Evolutionary conservation across 2,113 vertebrate species (phyloP).

Genomic region (Muscicapa adusta): DNA sequence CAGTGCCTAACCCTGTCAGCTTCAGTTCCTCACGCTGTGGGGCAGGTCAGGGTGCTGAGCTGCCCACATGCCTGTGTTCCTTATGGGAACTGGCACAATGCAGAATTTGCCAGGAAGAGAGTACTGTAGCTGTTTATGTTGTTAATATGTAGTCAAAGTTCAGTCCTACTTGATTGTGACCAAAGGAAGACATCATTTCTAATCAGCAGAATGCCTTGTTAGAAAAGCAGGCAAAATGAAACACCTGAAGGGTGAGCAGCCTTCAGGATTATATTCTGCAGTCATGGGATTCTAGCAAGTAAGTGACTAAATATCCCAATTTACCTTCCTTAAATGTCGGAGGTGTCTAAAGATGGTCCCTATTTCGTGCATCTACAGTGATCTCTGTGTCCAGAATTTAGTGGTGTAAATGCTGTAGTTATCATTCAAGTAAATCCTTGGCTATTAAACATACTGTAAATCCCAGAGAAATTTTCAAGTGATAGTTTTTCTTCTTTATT

Average conservation of each 20-base stretch:
- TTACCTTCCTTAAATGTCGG: neutral
- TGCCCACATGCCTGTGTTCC: neutral
- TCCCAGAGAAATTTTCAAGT: neutral
- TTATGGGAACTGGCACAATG: neutral
- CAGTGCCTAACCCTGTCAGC: accelerated
- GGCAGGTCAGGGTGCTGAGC: neutral
- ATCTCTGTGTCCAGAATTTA: neutral
- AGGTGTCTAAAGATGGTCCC: neutral
- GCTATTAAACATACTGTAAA: neutral
- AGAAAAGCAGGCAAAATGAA: neutral
- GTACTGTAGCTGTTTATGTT: neutral
- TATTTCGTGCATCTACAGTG: neutral
- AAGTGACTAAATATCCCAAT: neutral
- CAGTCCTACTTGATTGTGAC: neutral
- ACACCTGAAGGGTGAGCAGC: neutral
- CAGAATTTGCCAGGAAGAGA: neutral
- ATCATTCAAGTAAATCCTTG: neutral
- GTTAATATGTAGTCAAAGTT: neutral
- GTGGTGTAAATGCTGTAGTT: neutral
- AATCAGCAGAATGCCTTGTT: neutral
- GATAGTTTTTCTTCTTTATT: neutral
- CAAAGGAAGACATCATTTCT: neutral
- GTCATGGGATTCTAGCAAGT: neutral
- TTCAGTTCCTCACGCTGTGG: neutral
- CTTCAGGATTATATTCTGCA: neutral